phyloP scores from a whole-genome alignment of 64 coral and sea anemone genomes.

The Anthopleura sola region DNA sequence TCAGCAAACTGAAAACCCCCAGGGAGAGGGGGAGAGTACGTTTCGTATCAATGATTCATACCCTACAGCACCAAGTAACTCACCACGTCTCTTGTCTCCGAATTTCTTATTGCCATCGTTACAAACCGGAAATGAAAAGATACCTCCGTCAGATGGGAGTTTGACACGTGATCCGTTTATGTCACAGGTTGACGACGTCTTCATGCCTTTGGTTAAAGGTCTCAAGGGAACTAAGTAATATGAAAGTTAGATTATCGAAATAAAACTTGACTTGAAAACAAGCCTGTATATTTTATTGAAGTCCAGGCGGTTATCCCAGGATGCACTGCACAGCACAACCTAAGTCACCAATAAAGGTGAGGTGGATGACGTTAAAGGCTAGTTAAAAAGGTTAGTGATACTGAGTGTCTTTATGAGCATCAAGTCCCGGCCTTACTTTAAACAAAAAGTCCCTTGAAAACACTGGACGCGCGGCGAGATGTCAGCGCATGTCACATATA shows the following conservation, averaged over 20 bases:
- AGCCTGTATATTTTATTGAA: neutral
- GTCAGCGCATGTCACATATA: too few species aligned
- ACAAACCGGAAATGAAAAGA: neutral
- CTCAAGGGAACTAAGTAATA: neutral
- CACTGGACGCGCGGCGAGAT: too few species aligned
- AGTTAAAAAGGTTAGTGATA: too few species aligned
- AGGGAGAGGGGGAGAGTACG: neutral
- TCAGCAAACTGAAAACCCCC: neutral
- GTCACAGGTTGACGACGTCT: neutral
- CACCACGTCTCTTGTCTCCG: neutral
- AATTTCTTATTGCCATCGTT: neutral
- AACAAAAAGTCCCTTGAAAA: too few species aligned
- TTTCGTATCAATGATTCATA: slow-evolving; percentile 6
- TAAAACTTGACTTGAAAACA: neutral
- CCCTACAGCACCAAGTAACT: neutral
- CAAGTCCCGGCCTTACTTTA: too few species aligned
- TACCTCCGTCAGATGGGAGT: neutral
- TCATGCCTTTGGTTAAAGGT: neutral
- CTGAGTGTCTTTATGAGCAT: too few species aligned
- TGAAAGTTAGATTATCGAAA: neutral
- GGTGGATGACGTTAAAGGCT: too few species aligned
- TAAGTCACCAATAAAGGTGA: too few species aligned
- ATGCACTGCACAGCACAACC: too few species aligned
- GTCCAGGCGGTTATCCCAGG: too few species aligned
- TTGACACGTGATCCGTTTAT: neutral